These are phyloP conservation scores for Sternarchorhynchus goeldii DNA, from an alignment of 2,797 vertebrate genomes.

Conservation along the genomic window DNA sequence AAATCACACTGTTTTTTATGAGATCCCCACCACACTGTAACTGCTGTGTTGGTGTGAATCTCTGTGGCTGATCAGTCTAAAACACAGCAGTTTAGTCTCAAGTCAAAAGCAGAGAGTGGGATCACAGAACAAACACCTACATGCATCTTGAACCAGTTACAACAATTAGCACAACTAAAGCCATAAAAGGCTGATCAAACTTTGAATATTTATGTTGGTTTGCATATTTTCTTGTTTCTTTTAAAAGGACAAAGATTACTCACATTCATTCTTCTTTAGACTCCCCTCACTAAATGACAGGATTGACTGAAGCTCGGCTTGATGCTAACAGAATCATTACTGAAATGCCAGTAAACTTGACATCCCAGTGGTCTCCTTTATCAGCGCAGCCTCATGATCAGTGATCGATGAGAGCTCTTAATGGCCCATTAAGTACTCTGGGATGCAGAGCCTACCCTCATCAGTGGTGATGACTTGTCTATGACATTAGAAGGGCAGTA, in stretches of 20 bases:
- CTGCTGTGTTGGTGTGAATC: too few relatives aligned
- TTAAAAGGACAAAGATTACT: neutral
- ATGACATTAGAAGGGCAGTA: neutral
- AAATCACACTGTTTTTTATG: too few relatives aligned
- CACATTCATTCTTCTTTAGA: neutral
- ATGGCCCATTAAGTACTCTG: slow-evolving; percentile 45
- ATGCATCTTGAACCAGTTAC: too few relatives aligned
- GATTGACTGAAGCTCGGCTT: slow-evolving; percentile 29
- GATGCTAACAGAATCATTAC: slow-evolving; percentile 49
- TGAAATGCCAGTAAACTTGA: slow-evolving; percentile 43
- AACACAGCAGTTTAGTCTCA: too few relatives aligned
- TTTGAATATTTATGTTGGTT: too few relatives aligned
- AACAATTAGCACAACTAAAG: too few relatives aligned
- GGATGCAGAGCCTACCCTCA: slow-evolving; percentile 6
- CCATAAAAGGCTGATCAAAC: too few relatives aligned
- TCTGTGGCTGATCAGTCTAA: too few relatives aligned
- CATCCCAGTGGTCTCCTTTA: slow-evolving; percentile 11
- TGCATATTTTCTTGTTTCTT: slow-evolving; percentile 9
- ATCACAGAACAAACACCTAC: too few relatives aligned
- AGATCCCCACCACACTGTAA: too few relatives aligned
- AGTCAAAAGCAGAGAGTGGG: too few relatives aligned
- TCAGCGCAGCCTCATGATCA: slow-evolving; percentile 26
- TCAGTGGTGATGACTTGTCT: neutral
- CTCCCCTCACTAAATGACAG: slow-evolving; percentile 16
- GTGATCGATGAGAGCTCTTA: slow-evolving; percentile 48